These are phyloP conservation scores for Xenotilapia flavipinnis DNA, from an alignment of 2,113 vertebrate genomes.

Conservation along the genomic window DNA sequence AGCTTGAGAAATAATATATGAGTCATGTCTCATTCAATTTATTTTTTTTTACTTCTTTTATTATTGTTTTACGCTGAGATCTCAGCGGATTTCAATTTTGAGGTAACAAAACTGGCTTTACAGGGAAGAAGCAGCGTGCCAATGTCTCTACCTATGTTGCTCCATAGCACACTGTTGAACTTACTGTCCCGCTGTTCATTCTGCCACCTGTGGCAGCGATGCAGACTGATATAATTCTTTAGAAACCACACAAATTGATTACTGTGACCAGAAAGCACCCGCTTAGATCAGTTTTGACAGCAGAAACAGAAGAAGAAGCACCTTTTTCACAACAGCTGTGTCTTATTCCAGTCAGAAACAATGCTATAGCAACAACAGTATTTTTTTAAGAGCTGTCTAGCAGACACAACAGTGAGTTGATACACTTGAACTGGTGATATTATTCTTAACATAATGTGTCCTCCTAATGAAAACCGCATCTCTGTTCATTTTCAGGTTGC, in stretches of 20 bases:
- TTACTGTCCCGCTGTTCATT: neutral
- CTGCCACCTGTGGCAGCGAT: neutral
- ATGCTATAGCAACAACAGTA: neutral
- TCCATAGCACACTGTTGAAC: neutral
- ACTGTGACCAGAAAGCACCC: neutral
- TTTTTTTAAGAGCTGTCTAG: neutral
- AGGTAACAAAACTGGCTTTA: neutral
- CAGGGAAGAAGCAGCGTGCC: neutral
- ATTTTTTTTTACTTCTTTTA: neutral
- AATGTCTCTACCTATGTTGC: neutral
- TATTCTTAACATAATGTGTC: neutral
- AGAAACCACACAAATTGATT: neutral
- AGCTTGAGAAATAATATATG: neutral
- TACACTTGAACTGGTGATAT: neutral
- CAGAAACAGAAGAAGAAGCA: neutral
- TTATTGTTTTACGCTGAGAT: neutral
- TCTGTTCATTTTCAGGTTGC: constrained; percentile 20
- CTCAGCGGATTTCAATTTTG: neutral
- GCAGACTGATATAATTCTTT: neutral
- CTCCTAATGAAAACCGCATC: neutral
- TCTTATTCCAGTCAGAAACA: neutral
- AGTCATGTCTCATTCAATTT: neutral
- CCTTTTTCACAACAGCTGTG: neutral
- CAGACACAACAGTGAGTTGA: neutral
- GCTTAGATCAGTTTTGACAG: neutral